Percentiles rank a stretch among this genome's conserved stretches.
These are phyloP conservation scores for Ceratoteleas bidentatus DNA, from an alignment of 1,140 invertebrate genomes.

Conservation along the genomic window DNA sequence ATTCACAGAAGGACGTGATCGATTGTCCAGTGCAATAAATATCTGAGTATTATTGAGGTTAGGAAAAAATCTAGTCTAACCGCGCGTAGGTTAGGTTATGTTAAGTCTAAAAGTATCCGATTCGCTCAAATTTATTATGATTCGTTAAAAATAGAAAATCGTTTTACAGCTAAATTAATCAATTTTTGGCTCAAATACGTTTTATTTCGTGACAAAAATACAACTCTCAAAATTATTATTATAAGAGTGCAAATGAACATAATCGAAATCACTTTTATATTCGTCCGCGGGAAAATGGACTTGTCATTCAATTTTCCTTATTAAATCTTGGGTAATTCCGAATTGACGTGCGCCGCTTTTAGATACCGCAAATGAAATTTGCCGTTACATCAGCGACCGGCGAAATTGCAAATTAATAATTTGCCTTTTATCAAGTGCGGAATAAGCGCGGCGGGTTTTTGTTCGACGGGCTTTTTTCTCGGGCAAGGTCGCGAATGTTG, in stretches of 20 bases:
- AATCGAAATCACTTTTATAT: slow-evolving; percentile 17
- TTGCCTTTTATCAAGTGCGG: too few species aligned
- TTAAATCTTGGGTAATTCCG: slow-evolving; percentile 10
- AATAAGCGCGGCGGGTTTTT: too few species aligned
- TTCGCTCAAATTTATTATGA: too few species aligned
- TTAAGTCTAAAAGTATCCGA: too few species aligned
- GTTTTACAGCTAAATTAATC: neutral
- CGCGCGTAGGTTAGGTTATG: too few species aligned
- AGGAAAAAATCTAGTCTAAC: too few species aligned
- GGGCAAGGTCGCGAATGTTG: slow-evolving; percentile 1
- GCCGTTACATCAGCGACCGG: neutral
- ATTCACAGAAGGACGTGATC: too few species aligned
- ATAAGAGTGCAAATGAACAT: slow-evolving; percentile 1
- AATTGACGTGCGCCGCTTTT: slow-evolving; percentile 7
- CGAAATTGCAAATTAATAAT: slow-evolving; percentile 5
- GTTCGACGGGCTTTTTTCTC: too few species aligned
- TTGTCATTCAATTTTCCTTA: slow-evolving; percentile 21
- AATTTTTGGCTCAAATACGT: neutral
- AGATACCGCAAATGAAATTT: neutral
- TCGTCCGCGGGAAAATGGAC: slow-evolving; percentile 12
- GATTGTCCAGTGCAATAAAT: too few species aligned
- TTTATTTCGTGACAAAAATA: too few species aligned
- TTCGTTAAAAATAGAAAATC: too few species aligned
- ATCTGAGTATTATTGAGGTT: too few species aligned
- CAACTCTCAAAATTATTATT: neutral